Evolutionary conservation across 2,888 invertebrate species (phyloP), one percentile per base, ranked within the genome.

Genomic region (Chelonus formosanus): DNA sequence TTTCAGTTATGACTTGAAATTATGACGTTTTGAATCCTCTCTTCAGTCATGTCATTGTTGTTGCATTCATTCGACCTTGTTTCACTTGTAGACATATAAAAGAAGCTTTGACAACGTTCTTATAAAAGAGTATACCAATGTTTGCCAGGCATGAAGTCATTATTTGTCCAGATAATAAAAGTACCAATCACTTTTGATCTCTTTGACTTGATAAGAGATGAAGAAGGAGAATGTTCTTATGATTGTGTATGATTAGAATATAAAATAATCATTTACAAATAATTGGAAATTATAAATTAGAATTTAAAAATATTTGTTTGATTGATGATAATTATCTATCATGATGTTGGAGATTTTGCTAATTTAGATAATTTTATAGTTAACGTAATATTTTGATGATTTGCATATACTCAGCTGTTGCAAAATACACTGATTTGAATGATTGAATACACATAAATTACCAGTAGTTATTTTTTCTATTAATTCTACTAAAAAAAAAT

Each of bases 111-210:
- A 54, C 36, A 36, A 54, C 54, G 36, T 36, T 36, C 36, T 32
- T 32, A n/a, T n/a, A 32, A 10, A 36, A 10, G 54, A 36, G 54
- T 40, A 40, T 40, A 8, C 31, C 44, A 44, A 7, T 56, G 44
- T 56, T 56, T 56, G 32, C 56, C 20, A 44, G 31, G 44, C 43
- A 56, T 56, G 20, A 56, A 45, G 31, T 56, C 44, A 56, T 56
- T 56, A 56, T 56, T 56, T 56, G 10, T 36, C 31, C 31, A n/a
- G 7, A 31, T 56, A 20, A 20, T 20, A 34, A 32, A 56, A 56
- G 31, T 43, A 20, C 32, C 32, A 32, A 32, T 32, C n/a, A 7
- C 44, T n/a, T 56, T 43, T 56, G 20, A 35, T 32, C 3, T 44
- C 31, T 56, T 32, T 44, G 36, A 32, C 8, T 44, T 8, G 43